These are phyloP conservation scores for Neopelma chrysocephalum DNA, from an alignment of 2,797 vertebrate species.

Conservation along the genomic window DNA sequence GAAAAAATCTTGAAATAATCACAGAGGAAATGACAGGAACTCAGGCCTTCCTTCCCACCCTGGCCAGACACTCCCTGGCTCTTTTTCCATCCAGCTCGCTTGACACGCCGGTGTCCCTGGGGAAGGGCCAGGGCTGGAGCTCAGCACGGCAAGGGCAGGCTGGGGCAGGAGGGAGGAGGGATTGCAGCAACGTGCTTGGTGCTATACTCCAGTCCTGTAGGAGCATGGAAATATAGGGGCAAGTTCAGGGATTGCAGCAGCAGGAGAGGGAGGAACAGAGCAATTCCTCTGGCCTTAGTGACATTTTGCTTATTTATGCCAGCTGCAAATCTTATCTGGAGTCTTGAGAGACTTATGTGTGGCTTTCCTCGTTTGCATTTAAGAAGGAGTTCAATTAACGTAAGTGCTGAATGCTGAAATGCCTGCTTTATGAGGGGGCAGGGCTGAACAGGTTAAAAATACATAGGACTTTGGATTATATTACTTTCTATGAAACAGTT, in stretches of 20 bases:
- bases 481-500: neutral
- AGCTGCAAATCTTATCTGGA: slow-evolving; percentile 16
- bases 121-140: neutral
- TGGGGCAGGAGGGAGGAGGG: neutral
- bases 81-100: neutral
- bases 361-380: neutral
- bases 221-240: neutral
- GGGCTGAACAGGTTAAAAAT: neutral
- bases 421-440: neutral
- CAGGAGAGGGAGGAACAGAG: neutral
- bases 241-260: neutral
- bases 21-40: slow-evolving; percentile 29
- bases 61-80: neutral
- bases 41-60: neutral
- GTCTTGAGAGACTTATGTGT: neutral
- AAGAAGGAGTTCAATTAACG: neutral
- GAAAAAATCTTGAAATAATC: slow-evolving; percentile 48
- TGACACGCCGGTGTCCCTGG: neutral
- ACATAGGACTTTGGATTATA: neutral
- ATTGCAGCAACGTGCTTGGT: fast-evolving
- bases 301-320: slow-evolving; percentile 26
- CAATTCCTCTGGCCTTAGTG: neutral
- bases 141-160: neutral
- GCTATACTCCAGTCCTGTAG: fast-evolving
- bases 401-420: neutral